Percentiles rank a stretch among this genome's conserved stretches.
These are phyloP conservation scores for Archocentrus centrarchus DNA, from an alignment of 2,113 vertebrate species.

Conservation along the genomic window DNA sequence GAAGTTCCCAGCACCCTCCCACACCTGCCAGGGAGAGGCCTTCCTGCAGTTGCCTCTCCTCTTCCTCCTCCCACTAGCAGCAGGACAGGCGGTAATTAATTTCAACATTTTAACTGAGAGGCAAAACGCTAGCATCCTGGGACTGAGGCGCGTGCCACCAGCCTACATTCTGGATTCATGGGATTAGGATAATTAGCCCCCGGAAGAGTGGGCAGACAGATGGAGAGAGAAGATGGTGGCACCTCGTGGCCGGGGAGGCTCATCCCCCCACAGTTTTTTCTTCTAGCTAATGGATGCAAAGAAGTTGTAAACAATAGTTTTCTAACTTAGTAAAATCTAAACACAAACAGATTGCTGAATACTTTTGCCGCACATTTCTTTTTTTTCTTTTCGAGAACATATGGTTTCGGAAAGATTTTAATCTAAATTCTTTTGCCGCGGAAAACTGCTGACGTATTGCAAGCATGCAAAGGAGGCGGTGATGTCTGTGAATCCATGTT, in stretches of 20 bases:
- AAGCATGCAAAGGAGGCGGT: neutral
- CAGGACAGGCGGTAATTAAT: slow-evolving; percentile 84
- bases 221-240: slow-evolving; percentile 79
- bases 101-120: slow-evolving; percentile 84
- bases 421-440: slow-evolving; percentile 5
- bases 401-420: slow-evolving; percentile 39
- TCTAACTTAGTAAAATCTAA: slow-evolving; percentile 25
- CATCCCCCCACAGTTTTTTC: slow-evolving; percentile 64
- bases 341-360: slow-evolving; percentile 60
- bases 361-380: slow-evolving; percentile 50
- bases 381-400: neutral
- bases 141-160: slow-evolving; percentile 75
- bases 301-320: slow-evolving; percentile 70
- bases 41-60: slow-evolving; percentile 61
- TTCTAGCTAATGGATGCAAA: slow-evolving; percentile 43
- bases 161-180: slow-evolving; percentile 78
- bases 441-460: slow-evolving; percentile 22
- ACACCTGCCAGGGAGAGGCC: slow-evolving; percentile 68
- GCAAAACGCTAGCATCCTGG: slow-evolving; percentile 80
- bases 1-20: slow-evolving; percentile 53
- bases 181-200: slow-evolving; percentile 87
- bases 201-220: slow-evolving; percentile 83
- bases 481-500: slow-evolving; percentile 3
- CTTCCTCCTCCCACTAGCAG: slow-evolving; percentile 76
- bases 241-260: slow-evolving; percentile 65